phyloP scores from a whole-genome alignment of 2,113 vertebrate genomes.

The Typhlomys cinereus region DNA sequence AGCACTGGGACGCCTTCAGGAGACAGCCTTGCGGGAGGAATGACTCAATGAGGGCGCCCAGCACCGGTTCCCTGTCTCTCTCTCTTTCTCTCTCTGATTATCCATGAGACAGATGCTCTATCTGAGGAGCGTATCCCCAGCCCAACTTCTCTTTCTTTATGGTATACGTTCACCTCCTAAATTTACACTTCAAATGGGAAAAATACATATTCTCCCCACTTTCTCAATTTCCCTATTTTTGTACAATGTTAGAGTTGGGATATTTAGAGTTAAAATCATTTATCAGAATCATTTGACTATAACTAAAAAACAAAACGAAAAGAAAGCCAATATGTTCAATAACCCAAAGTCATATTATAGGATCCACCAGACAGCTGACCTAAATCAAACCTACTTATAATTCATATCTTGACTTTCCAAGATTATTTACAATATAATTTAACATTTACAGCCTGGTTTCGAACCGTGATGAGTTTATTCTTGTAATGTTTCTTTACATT shows the following conservation, averaged over 20 bases:
- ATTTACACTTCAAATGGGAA: not conserved
- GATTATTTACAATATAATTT: slow-evolving; percentile 16
- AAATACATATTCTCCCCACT: not conserved
- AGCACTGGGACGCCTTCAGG: too few relatives aligned
- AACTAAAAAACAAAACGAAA: not conserved
- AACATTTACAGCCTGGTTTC: not conserved
- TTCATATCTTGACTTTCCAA: not conserved
- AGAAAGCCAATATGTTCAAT: not conserved
- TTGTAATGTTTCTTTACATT: too few relatives aligned
- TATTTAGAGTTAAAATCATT: not conserved
- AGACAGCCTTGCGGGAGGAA: too few relatives aligned
- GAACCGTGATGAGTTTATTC: too few relatives aligned
- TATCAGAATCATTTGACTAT: not conserved
- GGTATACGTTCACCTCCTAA: not conserved
- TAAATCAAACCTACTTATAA: not conserved
- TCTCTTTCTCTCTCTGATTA: too few relatives aligned
- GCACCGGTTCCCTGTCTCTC: too few relatives aligned
- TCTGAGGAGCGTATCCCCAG: too few relatives aligned
- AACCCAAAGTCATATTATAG: not conserved
- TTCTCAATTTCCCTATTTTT: slow-evolving; percentile 3
- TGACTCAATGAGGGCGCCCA: too few relatives aligned
- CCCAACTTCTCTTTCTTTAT: not conserved
- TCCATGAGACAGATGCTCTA: too few relatives aligned
- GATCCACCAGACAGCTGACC: not conserved
- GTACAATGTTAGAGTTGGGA: not conserved